These are phyloP conservation scores for Drosophila albomicans DNA, from an alignment of 1,140 invertebrate species.

Conservation along the genomic window DNA sequence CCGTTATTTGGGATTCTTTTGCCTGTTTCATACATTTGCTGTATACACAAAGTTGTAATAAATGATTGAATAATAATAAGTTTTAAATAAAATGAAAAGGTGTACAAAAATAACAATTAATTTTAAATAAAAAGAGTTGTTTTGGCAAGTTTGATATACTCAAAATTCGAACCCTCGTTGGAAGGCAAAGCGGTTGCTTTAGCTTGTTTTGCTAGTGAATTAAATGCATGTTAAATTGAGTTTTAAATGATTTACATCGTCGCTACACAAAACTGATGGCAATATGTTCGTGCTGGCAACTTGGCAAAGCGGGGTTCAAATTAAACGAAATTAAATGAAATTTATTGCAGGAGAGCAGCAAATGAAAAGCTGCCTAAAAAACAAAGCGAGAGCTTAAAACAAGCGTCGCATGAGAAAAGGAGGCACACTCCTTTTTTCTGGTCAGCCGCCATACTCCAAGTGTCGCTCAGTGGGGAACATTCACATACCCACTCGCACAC, in stretches of 20 bases:
- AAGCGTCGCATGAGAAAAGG: neutral
- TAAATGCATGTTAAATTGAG: neutral
- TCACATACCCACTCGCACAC: slow-evolving; percentile 19
- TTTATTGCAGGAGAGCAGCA: slow-evolving; percentile 29
- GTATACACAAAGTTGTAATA: no score
- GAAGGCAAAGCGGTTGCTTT: neutral
- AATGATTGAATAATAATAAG: no score
- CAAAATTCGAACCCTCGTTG: neutral
- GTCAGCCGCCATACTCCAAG: slow-evolving; percentile 39
- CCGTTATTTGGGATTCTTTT: no score
- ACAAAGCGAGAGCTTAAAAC: slow-evolving; percentile 38
- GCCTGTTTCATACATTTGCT: no score
- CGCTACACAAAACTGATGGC: neutral
- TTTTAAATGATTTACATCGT: slow-evolving; percentile 4
- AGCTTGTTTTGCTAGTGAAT: neutral
- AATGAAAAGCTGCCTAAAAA: slow-evolving; percentile 28
- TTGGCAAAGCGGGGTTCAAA: neutral
- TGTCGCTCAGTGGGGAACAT: neutral
- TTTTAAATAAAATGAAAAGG: no score
- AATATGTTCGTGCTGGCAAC: neutral
- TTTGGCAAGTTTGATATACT: no score
- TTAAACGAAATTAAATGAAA: slow-evolving; percentile 30
- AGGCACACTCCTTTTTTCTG: slow-evolving; percentile 11
- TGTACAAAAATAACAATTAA: no score
- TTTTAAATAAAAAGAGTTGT: no score